These are phyloP conservation scores for Acestrorhynchus altus DNA, from an alignment of 2,797 vertebrate genomes.

Conservation along the genomic window DNA sequence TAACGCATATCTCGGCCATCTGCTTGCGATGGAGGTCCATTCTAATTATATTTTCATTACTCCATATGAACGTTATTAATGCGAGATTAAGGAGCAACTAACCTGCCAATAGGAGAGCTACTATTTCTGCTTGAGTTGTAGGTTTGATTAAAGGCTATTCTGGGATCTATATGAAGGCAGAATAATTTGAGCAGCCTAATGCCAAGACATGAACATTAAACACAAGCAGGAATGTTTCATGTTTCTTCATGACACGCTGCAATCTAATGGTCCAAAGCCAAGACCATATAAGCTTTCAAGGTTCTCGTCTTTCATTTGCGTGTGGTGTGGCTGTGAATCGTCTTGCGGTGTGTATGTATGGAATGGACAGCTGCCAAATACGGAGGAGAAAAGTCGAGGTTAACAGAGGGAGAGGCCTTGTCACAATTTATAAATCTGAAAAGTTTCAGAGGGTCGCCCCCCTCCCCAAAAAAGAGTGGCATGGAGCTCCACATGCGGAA, in stretches of 20 bases:
- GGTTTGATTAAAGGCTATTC: slow-evolving; percentile 68
- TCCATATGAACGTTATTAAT: slow-evolving; percentile 67
- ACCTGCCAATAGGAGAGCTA: slow-evolving; percentile 59
- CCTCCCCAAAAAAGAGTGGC: neutral
- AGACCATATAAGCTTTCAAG: slow-evolving; percentile 65
- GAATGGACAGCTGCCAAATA: slow-evolving; percentile 63
- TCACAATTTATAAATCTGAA: slow-evolving; percentile 66
- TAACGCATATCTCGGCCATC: slow-evolving; percentile 19
- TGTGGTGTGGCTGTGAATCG: slow-evolving; percentile 60
- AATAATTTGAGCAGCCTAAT: slow-evolving; percentile 60
- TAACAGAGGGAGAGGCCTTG: slow-evolving; percentile 62
- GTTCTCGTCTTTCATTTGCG: slow-evolving; percentile 50
- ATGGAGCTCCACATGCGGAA: slow-evolving; percentile 18
- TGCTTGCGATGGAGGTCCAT: slow-evolving; percentile 29
- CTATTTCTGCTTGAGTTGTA: slow-evolving; percentile 63
- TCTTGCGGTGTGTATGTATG: slow-evolving; percentile 55
- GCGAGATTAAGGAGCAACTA: slow-evolving; percentile 63
- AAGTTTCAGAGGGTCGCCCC: slow-evolving; percentile 56
- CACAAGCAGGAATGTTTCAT: slow-evolving; percentile 58
- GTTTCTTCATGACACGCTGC: slow-evolving; percentile 58
- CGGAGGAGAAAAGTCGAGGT: slow-evolving; percentile 36
- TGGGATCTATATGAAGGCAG: slow-evolving; percentile 51
- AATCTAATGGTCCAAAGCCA: slow-evolving; percentile 65
- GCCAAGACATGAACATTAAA: slow-evolving; percentile 53
- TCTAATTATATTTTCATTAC: slow-evolving; percentile 38